Evolutionary conservation across 2,888 invertebrate genomes (phyloP).

Genomic region (Phyllotreta striolata): DNA sequence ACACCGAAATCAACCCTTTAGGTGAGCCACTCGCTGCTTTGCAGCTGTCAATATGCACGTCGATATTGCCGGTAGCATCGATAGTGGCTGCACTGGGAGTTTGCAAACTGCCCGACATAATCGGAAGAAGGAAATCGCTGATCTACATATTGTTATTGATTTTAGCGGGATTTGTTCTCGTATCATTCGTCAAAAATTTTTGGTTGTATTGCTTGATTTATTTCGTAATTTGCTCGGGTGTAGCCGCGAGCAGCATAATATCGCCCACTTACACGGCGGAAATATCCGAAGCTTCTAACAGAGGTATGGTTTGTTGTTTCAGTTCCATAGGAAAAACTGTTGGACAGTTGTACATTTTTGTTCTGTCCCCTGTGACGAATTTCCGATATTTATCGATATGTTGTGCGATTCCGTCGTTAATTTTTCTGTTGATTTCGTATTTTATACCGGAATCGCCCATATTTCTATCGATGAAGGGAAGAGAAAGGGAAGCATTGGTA

Average conservation of each 20-base stretch:
- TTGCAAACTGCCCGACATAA: slow-evolving; percentile 63
- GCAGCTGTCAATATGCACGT: no score
- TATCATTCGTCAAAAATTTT: no score
- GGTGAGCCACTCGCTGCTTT: slow-evolving; percentile 43
- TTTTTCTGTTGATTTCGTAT: slow-evolving; percentile 26
- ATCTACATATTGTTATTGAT: slow-evolving; percentile 58
- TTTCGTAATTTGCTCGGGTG: no score
- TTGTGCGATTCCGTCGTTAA: slow-evolving; percentile 31
- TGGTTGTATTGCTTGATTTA: no score
- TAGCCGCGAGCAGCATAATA: slow-evolving; percentile 51
- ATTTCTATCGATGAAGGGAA: slow-evolving; percentile 29
- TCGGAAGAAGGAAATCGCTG: slow-evolving; percentile 73
- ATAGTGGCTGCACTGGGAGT: no score
- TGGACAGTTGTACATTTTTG: slow-evolving; percentile 36
- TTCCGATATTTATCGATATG: slow-evolving; percentile 34
- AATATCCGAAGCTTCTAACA: slow-evolving; percentile 77
- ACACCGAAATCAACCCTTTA: slow-evolving; percentile 52
- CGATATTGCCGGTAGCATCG: no score
- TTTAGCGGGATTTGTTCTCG: no score
- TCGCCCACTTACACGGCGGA: slow-evolving; percentile 87
- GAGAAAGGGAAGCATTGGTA: slow-evolving; percentile 9
- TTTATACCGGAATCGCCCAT: slow-evolving; percentile 43
- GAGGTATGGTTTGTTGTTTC: slow-evolving; percentile 73
- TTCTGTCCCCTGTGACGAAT: slow-evolving; percentile 36
- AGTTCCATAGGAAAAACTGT: slow-evolving; percentile 25